Evolutionary conservation across 2,113 vertebrate species (phyloP).

Genomic region (Seriola dumerili): DNA sequence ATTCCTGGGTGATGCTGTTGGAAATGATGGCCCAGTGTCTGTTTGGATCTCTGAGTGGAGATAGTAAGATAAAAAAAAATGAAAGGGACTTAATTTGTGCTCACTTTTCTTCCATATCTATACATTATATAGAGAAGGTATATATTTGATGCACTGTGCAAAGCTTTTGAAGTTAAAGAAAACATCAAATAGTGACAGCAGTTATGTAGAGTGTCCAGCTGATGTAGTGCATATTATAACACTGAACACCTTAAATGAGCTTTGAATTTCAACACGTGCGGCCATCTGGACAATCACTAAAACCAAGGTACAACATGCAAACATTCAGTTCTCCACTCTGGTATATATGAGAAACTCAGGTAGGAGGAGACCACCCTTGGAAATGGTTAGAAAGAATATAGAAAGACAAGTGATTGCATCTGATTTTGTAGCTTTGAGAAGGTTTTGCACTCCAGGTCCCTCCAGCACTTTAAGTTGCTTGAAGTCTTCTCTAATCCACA

Average conservation of each 20-base stretch:
- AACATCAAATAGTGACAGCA: too few species aligned
- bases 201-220: neutral
- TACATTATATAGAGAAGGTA: too few species aligned
- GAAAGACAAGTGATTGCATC: neutral
- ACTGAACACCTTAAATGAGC: neutral
- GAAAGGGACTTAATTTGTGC: neutral
- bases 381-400: neutral
- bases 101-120: neutral
- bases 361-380: neutral
- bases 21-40: conserved; percentile 85
- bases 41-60: conserved; percentile 90
- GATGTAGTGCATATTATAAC: too few species aligned
- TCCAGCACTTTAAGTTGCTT: too few species aligned
- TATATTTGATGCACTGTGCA: too few species aligned
- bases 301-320: neutral
- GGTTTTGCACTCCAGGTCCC: neutral
- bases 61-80: neutral
- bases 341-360: neutral
- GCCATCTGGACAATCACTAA: neutral
- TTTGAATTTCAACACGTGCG: neutral
- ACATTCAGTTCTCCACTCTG: neutral
- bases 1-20: conserved; percentile 85
- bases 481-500: neutral
- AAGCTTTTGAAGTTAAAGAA: too few species aligned
- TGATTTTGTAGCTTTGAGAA: neutral